Conservation (phyloP, 2,888 invertebrate species). For the Nephrocerus scutellatus region DNA sequence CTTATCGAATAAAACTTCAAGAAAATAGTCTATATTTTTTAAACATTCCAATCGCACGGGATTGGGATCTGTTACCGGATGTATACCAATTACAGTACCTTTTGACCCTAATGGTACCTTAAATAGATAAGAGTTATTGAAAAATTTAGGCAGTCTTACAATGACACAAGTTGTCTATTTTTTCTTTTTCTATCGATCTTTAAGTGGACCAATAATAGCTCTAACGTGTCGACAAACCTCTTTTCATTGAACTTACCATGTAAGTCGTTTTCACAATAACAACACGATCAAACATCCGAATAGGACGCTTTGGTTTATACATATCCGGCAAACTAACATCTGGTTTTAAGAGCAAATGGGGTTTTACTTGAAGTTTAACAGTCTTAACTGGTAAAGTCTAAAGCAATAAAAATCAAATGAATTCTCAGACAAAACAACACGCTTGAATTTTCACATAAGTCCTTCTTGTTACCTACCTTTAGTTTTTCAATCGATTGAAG, state of each 20-base stretch:
- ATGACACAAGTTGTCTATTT: too few relatives aligned
- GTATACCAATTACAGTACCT: conserved; percentile 77
- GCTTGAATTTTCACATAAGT: conserved; percentile 28
- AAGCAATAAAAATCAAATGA: conserved; percentile 1
- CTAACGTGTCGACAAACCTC: too few relatives aligned
- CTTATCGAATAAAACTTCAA: conserved; percentile 76
- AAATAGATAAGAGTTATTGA: neutral
- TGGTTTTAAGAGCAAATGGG: conserved; percentile 59
- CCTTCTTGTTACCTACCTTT: conserved; percentile 36
- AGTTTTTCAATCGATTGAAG: conserved; percentile 41
- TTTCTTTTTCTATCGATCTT: too few relatives aligned
- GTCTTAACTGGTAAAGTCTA: conserved; percentile 46
- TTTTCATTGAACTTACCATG: conserved; percentile 46
- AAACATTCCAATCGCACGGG: conserved; percentile 51
- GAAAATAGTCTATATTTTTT: conserved; percentile 54
- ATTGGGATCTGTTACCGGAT: conserved; percentile 42
- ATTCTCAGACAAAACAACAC: neutral
- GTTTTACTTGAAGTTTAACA: conserved; percentile 69
- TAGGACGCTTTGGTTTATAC: conserved; percentile 27
- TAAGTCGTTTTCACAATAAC: conserved; percentile 68
- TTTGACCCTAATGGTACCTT: conserved; percentile 67
- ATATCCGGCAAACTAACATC: conserved; percentile 51
- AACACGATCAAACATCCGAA: conserved; percentile 71
- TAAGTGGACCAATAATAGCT: too few relatives aligned
- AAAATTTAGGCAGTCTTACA: too few relatives aligned